A percentile compares a stretch with the other conserved stretches of the same genome.
These are phyloP conservation scores for Stenichneumon culpator DNA, from an alignment of 2,888 invertebrate genomes.

Conservation along the genomic window DNA sequence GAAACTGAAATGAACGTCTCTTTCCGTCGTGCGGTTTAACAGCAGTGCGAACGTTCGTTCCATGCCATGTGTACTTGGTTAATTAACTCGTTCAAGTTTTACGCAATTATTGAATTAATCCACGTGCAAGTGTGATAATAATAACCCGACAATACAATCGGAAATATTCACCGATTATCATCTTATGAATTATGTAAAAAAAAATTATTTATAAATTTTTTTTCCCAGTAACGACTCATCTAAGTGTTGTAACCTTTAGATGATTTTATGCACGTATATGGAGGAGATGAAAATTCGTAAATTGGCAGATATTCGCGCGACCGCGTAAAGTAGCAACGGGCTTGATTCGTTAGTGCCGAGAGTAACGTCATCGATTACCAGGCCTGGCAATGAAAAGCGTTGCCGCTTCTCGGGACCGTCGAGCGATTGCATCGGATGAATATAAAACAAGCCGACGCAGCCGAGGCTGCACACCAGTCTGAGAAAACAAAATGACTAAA, in stretches of 20 bases:
- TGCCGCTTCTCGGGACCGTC: background rate
- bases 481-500: slow-evolving; percentile 3
- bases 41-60: background rate
- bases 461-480: background rate
- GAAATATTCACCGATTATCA: background rate
- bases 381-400: slow-evolving; percentile 59
- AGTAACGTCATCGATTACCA: slow-evolving; percentile 57
- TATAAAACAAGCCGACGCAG: background rate
- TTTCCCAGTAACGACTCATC: too few species aligned
- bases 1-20: background rate
- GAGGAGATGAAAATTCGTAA: slow-evolving; percentile 42
- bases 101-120: background rate
- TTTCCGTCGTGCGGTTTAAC: background rate
- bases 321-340: slow-evolving; percentile 48
- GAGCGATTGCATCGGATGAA: slow-evolving; percentile 35
- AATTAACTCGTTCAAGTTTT: background rate
- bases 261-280: too few species aligned
- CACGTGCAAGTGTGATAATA: background rate
- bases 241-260: too few species aligned
- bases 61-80: background rate
- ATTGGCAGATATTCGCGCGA: slow-evolving; percentile 39
- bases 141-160: background rate
- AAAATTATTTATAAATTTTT: too few species aligned
- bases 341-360: slow-evolving; percentile 32
- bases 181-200: background rate